Evolutionary conservation across 2,888 invertebrate genomes (phyloP).

Genomic region (Tortrix viridana): DNA sequence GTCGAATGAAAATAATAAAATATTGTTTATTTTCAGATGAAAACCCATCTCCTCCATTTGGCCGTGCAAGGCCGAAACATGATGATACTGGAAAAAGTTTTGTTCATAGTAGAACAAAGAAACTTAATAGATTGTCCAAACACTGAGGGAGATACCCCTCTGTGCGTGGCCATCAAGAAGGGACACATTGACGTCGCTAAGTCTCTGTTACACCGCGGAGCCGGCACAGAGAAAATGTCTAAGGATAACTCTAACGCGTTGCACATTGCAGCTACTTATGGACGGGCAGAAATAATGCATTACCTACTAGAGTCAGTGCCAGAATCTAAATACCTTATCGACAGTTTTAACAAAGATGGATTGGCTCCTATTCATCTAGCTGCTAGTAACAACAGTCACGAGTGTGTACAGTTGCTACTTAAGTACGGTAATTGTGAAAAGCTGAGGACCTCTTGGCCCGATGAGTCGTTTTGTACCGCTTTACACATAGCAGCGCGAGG

Average conservation of each 20-base stretch:
- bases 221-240: slow-evolving; percentile 34
- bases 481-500: slow-evolving; percentile 49
- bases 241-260: slow-evolving; percentile 13
- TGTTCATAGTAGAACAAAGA: slow-evolving; percentile 48
- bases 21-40: slow-evolving; percentile 24
- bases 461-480: slow-evolving; percentile 43
- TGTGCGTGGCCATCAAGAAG: slow-evolving; percentile 49
- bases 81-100: slow-evolving; percentile 53
- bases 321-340: slow-evolving; percentile 23
- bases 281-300: slow-evolving; percentile 29
- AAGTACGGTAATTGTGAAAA: slow-evolving; percentile 47
- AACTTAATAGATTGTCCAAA: slow-evolving; percentile 49
- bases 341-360: slow-evolving; percentile 42
- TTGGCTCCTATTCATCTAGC: slow-evolving; percentile 61
- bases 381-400: slow-evolving; percentile 58
- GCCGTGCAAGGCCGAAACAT: slow-evolving; percentile 53
- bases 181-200: slow-evolving; percentile 49
- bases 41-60: slow-evolving; percentile 53
- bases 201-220: slow-evolving; percentile 50
- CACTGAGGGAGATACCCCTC: slow-evolving; percentile 48
- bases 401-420: slow-evolving; percentile 51
- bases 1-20: background rate
- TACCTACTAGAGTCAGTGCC: slow-evolving; percentile 21
- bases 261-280: slow-evolving; percentile 21
- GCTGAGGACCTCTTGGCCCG: slow-evolving; percentile 41